Conservation (phyloP, 2,888 invertebrate species). For the Pandemis corylana region DNA sequence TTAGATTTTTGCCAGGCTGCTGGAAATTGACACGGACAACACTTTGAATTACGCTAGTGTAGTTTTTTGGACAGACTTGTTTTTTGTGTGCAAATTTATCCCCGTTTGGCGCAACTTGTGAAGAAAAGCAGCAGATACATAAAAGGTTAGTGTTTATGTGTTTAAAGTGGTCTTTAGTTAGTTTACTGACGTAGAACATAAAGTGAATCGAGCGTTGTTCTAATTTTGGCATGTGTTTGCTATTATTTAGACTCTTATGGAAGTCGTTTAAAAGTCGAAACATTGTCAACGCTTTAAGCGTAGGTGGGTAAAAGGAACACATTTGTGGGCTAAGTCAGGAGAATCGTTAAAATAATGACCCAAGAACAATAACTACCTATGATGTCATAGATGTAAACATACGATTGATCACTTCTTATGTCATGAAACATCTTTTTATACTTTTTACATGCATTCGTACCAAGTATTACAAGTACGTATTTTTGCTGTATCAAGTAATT, state of each 20-base stretch:
- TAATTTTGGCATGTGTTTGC: slow-evolving; percentile 61
- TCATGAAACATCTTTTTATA: background rate
- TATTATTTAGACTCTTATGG: slow-evolving; percentile 28
- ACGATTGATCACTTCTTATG: background rate
- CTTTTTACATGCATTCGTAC: background rate
- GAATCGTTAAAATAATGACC: background rate
- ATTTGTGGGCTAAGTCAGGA: background rate
- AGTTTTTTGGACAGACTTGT: slow-evolving; percentile 65
- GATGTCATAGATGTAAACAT: slow-evolving; percentile 29
- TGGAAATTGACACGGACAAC: slow-evolving; percentile 42
- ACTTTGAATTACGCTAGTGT: slow-evolving; percentile 54
- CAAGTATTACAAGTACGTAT: background rate
- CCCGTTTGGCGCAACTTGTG: slow-evolving; percentile 61
- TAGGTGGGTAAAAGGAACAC: slow-evolving; percentile 1
- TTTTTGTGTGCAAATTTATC: slow-evolving; percentile 64
- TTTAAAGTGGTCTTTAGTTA: background rate
- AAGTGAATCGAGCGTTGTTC: slow-evolving; percentile 50
- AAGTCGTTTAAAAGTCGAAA: slow-evolving; percentile 12
- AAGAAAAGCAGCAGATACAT: slow-evolving; percentile 53
- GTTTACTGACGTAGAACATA: background rate
- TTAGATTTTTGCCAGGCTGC: slow-evolving; percentile 34
- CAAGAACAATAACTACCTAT: background rate
- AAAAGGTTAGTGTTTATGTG: slow-evolving; percentile 62
- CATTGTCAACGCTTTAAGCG: slow-evolving; percentile 10
- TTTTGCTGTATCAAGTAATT: background rate